A percentile compares a stretch with the other conserved stretches of the same genome.
These are phyloP conservation scores for Melanotaenia boesemani DNA, from an alignment of 2,797 vertebrate species.

Conservation along the genomic window DNA sequence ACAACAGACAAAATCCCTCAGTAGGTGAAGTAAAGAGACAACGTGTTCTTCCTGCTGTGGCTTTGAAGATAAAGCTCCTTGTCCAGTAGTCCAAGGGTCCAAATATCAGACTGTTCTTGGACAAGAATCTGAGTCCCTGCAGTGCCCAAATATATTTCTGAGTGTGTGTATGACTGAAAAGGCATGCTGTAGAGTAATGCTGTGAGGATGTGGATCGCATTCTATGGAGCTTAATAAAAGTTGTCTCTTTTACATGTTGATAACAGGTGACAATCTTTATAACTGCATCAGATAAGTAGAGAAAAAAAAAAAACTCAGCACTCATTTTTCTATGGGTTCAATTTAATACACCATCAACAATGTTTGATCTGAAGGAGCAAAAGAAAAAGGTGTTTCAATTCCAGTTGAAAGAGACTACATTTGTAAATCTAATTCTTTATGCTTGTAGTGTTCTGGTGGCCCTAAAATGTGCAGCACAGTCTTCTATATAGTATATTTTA, in stretches of 20 bases:
- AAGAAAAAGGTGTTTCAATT: background rate
- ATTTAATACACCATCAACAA: background rate
- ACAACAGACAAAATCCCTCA: background rate
- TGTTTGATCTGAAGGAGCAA: background rate
- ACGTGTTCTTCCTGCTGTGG: background rate
- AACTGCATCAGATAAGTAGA: background rate
- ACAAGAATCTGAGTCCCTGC: background rate
- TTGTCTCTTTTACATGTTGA: background rate
- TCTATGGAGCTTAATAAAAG: background rate
- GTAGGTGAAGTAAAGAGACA: background rate
- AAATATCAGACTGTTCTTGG: background rate
- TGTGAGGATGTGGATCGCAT: background rate
- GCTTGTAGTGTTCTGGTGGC: background rate
- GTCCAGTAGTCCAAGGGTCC: background rate
- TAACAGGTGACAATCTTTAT: background rate
- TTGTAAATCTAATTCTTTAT: slow-evolving; percentile 14
- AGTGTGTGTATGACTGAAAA: background rate
- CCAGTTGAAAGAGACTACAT: background rate
- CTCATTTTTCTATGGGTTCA: background rate
- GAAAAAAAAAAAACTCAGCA: background rate
- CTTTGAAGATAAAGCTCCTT: background rate
- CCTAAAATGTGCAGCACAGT: slow-evolving; percentile 26
- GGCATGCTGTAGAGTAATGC: background rate
- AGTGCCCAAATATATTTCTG: background rate
- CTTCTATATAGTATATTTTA: slow-evolving; percentile 43